Percentiles rank a stretch among this genome's conserved stretches.
Evolutionary conservation across 2,797 vertebrate genomes (phyloP).

Genomic region (Chelonia mydas): DNA sequence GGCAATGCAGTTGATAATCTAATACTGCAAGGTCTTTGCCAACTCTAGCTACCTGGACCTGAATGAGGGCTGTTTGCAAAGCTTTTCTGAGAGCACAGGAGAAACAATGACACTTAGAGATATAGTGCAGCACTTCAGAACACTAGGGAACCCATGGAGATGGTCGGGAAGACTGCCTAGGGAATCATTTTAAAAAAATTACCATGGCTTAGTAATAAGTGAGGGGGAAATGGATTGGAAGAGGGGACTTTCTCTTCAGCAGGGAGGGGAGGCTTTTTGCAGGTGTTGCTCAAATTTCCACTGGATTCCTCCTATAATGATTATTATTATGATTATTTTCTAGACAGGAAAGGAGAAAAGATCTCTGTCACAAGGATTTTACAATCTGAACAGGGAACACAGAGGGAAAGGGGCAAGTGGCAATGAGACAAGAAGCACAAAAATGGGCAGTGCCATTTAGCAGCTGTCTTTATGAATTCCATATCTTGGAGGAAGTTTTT

Average conservation of each 20-base stretch:
- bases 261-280: neutral
- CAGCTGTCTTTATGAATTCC: neutral
- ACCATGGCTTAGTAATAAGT: neutral
- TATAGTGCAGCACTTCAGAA: neutral
- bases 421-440: neutral
- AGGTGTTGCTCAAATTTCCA: neutral
- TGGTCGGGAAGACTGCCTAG: neutral
- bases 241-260: neutral
- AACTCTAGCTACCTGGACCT: constrained; percentile 23
- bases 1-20: constrained; percentile 15
- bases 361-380: neutral
- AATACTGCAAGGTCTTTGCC: neutral
- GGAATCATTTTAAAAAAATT: neutral
- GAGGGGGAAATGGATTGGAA: neutral
- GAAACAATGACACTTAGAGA: neutral
- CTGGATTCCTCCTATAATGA: neutral
- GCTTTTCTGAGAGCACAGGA: neutral
- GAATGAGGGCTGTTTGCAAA: neutral
- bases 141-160: fast-evolving
- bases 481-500: neutral
- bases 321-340: neutral
- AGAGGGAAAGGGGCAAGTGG: neutral
- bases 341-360: neutral
- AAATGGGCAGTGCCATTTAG: neutral
- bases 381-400: neutral